Percentiles rank a stretch among this genome's conserved stretches.
These are phyloP conservation scores for Stenolophus ochropezus DNA, from an alignment of 2,888 invertebrate genomes.

Conservation along the genomic window DNA sequence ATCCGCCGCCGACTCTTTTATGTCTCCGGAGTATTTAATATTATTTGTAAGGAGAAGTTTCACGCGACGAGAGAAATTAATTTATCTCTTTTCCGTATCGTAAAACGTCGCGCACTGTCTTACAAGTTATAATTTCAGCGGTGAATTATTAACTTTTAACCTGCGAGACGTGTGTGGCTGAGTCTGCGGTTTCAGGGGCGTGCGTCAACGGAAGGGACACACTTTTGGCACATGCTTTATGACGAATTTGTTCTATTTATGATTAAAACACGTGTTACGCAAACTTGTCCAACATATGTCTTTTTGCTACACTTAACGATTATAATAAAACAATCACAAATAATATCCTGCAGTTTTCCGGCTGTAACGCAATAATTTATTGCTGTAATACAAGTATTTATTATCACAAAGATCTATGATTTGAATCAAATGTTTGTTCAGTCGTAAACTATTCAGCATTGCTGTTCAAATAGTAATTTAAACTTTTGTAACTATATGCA, in stretches of 20 bases:
- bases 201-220: constrained; percentile 2
- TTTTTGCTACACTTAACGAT: neutral
- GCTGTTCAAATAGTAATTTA: constrained; percentile 54
- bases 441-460: constrained; percentile 47
- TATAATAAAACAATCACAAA: constrained; percentile 19
- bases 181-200: constrained; percentile 28
- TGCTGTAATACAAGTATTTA: constrained; percentile 43
- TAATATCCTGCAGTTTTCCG: constrained; percentile 23
- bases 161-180: constrained; percentile 13
- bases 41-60: constrained; percentile 43
- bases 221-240: neutral
- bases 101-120: constrained; percentile 44
- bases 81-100: constrained; percentile 57
- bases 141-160: constrained; percentile 54
- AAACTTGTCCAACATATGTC: neutral
- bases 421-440: constrained; percentile 49
- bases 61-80: constrained; percentile 48
- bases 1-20: constrained; percentile 47
- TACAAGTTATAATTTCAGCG: constrained; percentile 53
- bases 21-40: constrained; percentile 46
- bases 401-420: constrained; percentile 44
- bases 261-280: neutral
- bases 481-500: constrained; percentile 48
- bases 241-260: constrained; percentile 8
- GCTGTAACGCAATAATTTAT: constrained; percentile 41